Evolutionary conservation across 2,888 invertebrate species (phyloP).

Genomic region (Acronicta psi): DNA sequence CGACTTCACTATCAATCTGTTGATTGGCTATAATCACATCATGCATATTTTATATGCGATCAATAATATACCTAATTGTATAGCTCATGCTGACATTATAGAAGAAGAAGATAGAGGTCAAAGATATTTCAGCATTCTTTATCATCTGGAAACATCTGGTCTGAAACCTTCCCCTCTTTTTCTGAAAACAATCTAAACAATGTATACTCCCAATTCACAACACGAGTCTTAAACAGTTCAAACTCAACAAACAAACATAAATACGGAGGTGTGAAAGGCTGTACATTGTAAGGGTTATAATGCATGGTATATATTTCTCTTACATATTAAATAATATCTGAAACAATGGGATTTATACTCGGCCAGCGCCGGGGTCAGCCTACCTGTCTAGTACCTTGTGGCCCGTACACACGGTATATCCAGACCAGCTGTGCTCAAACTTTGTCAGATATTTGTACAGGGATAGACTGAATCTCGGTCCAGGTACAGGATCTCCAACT

Average conservation of each 20-base stretch:
- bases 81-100: too few species aligned
- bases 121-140: too few species aligned
- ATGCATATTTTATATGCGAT: too few species aligned
- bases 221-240: background rate
- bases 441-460: background rate
- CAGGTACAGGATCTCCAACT: too few species aligned
- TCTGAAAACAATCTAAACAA: too few species aligned
- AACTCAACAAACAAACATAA: conserved; percentile 35
- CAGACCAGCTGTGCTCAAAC: conserved; percentile 27
- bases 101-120: too few species aligned
- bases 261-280: conserved; percentile 55
- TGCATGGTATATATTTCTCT: conserved; percentile 36
- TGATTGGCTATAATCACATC: too few species aligned
- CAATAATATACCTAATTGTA: too few species aligned
- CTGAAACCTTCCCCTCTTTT: too few species aligned
- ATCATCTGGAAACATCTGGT: too few species aligned
- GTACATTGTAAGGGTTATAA: conserved; percentile 28
- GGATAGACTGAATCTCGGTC: too few species aligned
- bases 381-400: conserved; percentile 45
- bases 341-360: conserved; percentile 61
- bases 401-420: conserved; percentile 34
- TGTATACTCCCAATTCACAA: background rate
- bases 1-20: too few species aligned
- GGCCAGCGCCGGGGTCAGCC: conserved; percentile 48
- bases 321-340: conserved; percentile 61